Percentiles rank a stretch among this genome's conserved stretches.
Conservation (phyloP, 2,113 vertebrate genomes). For the Martes martes region DNA sequence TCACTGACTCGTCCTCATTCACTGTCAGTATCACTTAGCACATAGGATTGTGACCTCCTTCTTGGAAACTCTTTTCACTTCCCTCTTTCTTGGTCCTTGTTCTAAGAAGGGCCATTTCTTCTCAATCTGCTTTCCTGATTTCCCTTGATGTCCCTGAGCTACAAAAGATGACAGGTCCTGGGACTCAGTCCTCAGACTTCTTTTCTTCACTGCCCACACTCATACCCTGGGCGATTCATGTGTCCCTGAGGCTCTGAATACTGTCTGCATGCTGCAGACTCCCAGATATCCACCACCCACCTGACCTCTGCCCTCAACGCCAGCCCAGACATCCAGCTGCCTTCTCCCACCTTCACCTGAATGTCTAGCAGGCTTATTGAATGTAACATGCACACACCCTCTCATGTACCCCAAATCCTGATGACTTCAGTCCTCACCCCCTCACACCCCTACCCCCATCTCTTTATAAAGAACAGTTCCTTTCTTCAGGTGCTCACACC, state of each 20-base stretch:
- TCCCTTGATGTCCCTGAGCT: not conserved
- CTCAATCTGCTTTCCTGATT: not conserved
- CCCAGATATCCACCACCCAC: not conserved
- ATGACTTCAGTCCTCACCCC: not conserved
- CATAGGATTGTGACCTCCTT: not conserved
- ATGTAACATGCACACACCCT: not conserved
- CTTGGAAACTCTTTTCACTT: not conserved
- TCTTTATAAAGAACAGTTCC: not conserved
- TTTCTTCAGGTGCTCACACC: not conserved
- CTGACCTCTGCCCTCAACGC: not conserved
- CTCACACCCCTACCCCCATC: not conserved
- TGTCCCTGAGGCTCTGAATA: not conserved
- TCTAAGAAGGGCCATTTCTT: not conserved
- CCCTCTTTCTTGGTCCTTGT: not conserved
- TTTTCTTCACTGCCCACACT: not conserved
- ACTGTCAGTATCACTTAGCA: not conserved
- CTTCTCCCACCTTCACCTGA: not conserved
- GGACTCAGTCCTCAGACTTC: not conserved
- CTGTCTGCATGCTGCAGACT: rapidly evolving
- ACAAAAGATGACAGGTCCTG: not conserved
- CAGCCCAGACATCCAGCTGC: not conserved
- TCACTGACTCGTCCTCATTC: rapidly evolving
- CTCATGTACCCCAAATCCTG: not conserved
- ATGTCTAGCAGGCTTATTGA: not conserved
- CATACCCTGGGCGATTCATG: not conserved